Base-by-base conservation (phyloP, 2,113 vertebrate genomes). In the Cyprinodon variegatus region DNA sequence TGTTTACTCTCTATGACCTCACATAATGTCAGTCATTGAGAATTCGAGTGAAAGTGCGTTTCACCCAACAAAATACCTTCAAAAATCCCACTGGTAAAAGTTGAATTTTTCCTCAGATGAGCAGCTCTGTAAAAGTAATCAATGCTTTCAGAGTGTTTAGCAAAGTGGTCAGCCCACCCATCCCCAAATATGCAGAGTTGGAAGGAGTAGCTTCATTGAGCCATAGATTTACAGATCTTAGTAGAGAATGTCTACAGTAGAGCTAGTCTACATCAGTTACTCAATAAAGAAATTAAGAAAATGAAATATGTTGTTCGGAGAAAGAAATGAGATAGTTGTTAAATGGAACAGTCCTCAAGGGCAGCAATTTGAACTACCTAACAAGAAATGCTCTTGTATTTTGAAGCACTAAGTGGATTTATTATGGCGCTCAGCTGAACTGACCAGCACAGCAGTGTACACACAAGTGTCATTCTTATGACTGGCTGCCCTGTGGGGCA, bases 381-480 rank as follows among this genome's bases (percentile, higher is more conserved):
- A 40, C 17, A 67, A 29, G 15, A n/a, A 41, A 38, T 15, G 48
- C 3, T 9, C 38, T 11, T 38, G 38, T 41, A 7, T 62, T 69
- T 68, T 29, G 38, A 29, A 17, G 37, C 45, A 64, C 4, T 48
- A 65, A 59, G 48, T 38, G 20, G 69, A 61, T 78, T 83, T 69
- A 62, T 73, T 40, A 39, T 50, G 69, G 37, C 70, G 83, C 41
- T 69, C 50, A 46, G 80, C 36, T 17, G 61, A 84, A 84, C 72
- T 70, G 79, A 81, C 76, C 85, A 86, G 81, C 68, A 37, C 17
- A 50, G 69, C 50, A 15, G 39, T 74, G 53, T 45, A 72, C 72
- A 82, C 79, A 89, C 84, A 87, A 84, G 84, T 86, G 86, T 77
- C 79, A 70, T 79, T 83, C 76, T 85, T 82, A 77, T 77, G 71